Conservation (phyloP, 2,888 invertebrate genomes). For the Hypena proboscidalis region DNA sequence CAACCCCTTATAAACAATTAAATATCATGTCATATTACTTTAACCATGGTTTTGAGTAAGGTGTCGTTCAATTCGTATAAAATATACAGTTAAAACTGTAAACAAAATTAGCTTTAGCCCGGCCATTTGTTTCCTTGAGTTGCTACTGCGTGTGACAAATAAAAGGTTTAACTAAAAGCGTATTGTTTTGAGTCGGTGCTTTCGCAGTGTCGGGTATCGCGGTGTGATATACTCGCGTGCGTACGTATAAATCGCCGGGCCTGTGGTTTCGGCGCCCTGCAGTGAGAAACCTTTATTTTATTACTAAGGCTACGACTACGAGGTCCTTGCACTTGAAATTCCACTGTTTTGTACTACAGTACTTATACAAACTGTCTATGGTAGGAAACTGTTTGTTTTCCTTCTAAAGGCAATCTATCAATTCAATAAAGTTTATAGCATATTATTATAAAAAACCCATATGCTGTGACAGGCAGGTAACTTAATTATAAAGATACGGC, state of each 20-base stretch:
- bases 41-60: no score
- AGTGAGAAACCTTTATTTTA: slow-evolving; percentile 68
- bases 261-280: slow-evolving; percentile 65
- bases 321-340: slow-evolving; percentile 67
- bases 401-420: no score
- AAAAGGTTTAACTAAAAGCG: slow-evolving; percentile 42
- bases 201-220: slow-evolving; percentile 53
- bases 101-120: slow-evolving; percentile 17
- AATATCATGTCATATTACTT: no score
- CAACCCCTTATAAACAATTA: no score
- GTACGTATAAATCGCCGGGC: slow-evolving; percentile 49
- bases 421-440: no score
- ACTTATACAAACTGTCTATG: slow-evolving; percentile 8
- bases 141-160: slow-evolving; percentile 28
- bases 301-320: slow-evolving; percentile 64
- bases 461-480: no score
- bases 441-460: no score
- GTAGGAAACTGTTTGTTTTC: no score
- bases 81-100: no score
- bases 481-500: no score
- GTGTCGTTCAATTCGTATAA: no score
- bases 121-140: slow-evolving; percentile 21
- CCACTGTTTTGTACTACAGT: slow-evolving; percentile 36
- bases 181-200: slow-evolving; percentile 50
- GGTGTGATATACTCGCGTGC: slow-evolving; percentile 41